These are phyloP conservation scores for Hyles euphorbiae DNA, from an alignment of 1,140 invertebrate species.

Conservation along the genomic window DNA sequence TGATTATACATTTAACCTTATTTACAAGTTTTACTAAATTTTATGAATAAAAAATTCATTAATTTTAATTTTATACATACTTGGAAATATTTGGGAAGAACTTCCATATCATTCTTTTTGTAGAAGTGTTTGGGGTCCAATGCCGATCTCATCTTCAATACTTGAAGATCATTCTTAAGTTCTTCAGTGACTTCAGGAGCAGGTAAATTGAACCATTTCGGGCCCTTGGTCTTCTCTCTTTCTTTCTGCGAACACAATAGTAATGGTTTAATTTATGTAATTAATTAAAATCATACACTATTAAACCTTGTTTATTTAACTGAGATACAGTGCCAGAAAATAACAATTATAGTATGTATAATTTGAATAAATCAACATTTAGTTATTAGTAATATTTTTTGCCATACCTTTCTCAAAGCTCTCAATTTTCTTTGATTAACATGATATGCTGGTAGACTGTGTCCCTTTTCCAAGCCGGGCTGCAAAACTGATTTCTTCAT, in stretches of 20 bases:
- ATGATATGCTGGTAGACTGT: constrained; percentile 78
- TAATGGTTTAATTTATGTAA: too few relatives aligned
- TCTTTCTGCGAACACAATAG: constrained; percentile 65
- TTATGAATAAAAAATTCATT: too few relatives aligned
- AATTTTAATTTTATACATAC: constrained; percentile 58
- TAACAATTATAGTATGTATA: too few relatives aligned
- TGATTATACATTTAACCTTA: too few relatives aligned
- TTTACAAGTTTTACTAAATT: too few relatives aligned
- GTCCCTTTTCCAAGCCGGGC: constrained; percentile 81
- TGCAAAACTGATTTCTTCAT: constrained; percentile 80
- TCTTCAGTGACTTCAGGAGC: constrained; percentile 93
- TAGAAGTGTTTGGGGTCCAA: constrained; percentile 96
- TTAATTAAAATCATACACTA: too few relatives aligned
- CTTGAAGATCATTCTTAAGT: constrained; percentile 88
- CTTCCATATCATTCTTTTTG: constrained; percentile 92
- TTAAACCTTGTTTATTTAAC: too few relatives aligned
- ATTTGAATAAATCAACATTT: too few relatives aligned
- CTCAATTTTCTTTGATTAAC: constrained; percentile 77
- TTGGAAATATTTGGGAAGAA: constrained; percentile 94
- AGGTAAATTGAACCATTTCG: constrained; percentile 90
- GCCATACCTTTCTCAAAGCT: constrained; percentile 77
- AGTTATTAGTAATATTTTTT: too few relatives aligned
- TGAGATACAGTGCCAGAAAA: too few relatives aligned
- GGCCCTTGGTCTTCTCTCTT: constrained; percentile 87
- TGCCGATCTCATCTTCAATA: constrained; percentile 94